Evolutionary conservation across 2,113 vertebrate genomes (phyloP), one percentile per base, ranked within the genome.

Genomic region (Thamnaconus septentrionalis): DNA sequence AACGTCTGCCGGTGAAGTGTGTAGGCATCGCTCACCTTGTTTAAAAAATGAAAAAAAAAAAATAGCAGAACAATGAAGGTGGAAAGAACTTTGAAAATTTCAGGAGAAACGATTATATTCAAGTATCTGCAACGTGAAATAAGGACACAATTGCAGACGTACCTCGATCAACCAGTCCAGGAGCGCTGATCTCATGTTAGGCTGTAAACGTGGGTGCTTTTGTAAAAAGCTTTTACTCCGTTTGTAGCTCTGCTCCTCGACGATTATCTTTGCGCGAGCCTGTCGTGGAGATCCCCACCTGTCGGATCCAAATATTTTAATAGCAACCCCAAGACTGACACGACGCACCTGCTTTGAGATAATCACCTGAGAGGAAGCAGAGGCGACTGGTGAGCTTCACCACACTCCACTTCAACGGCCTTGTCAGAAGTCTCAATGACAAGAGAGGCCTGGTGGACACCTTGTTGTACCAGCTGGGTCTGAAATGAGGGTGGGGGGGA

Each of bases 141-240:
- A 10, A 39, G 12, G 0, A 12, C 3, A 5, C 3, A 5, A 49
- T 4, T 46, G 42, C 18, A 42, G 8, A 50, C 90, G n/a, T 74
- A 95, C 95, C 93, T 97, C 94, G 52, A 96, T 86, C 49, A 97
- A 90, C 95, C 96, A 97, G 88, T 94, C 94, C 1, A 96, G 80
- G 52, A 97, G 88, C 64, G 96, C 91, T 0, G 95, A 92, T 73
- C 96, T 93, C 95, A 96, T 96, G 61, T 92, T 92, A 62, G 94
- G 92, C 1, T 92, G 91, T 71, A 97, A 92, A 43, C 90, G 90
- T 42, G 94, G 93, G 0, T 94, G 94, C 62, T 81, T 85, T 0
- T 88, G 84, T 39, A 92, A 78, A 66, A 94, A 92, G 53, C 83
- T 89, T 59, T 92, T 94, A 70, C 92, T 91, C 45, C 93, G 94